These are phyloP conservation scores for Oligia strigilis DNA, from an alignment of 2,888 invertebrate genomes.

Conservation along the genomic window DNA sequence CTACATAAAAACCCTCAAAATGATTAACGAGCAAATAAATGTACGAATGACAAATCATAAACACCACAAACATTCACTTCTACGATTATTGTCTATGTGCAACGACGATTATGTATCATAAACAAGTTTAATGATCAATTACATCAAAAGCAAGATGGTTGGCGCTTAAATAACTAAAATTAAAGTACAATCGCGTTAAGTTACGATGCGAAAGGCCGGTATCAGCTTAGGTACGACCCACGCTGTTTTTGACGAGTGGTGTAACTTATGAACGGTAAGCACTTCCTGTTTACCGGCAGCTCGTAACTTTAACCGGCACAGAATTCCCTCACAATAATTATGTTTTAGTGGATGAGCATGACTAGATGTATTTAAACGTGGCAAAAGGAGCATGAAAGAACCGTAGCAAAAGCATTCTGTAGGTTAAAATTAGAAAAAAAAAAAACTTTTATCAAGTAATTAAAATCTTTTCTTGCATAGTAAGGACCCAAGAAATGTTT, in stretches of 20 bases:
- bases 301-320: background rate
- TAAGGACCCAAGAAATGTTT: no score
- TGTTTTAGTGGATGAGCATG: background rate
- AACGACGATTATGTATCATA: conserved; percentile 46
- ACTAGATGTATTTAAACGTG: background rate
- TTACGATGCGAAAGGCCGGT: conserved; percentile 75
- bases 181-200: conserved; percentile 74
- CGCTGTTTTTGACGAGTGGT: conserved; percentile 64
- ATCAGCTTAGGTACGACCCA: conserved; percentile 76
- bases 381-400: background rate
- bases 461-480: background rate
- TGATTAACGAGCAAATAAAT: conserved; percentile 42
- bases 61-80: conserved; percentile 39
- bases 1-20: conserved; percentile 13
- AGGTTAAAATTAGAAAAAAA: background rate
- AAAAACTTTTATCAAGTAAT: no score
- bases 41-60: conserved; percentile 38
- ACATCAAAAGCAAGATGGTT: conserved; percentile 61
- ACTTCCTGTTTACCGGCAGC: background rate
- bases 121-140: conserved; percentile 69
- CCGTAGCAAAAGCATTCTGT: background rate
- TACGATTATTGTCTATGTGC: conserved; percentile 40
- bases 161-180: conserved; percentile 76
- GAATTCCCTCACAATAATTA: no score
- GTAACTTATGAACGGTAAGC: conserved; percentile 15